Base-by-base conservation (phyloP, 1,140 invertebrate genomes). In the Polypedilum pembai region DNA sequence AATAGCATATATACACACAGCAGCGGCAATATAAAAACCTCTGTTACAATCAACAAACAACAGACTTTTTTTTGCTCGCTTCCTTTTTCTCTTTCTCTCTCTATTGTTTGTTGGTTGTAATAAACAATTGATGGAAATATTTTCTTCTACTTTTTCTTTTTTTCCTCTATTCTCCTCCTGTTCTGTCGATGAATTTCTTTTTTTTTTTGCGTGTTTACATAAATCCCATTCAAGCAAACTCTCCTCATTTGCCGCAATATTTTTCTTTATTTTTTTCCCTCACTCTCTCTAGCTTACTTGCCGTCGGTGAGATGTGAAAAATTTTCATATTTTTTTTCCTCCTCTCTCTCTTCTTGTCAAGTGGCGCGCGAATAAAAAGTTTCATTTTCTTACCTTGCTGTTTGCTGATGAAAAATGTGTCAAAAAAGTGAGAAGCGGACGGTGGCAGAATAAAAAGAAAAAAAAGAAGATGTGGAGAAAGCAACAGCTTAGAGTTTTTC, bases 1-100 rank as follows among this genome's bases (percentile, higher is more conserved):
- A 69, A n/a, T n/a, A 69, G 12, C 45, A 56, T n/a, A n/a, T n/a
- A n/a, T n/a, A 56, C 45, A 56, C 45, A 56, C 45, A 56, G 45
- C 45, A n/a, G 45, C 45, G 45, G 45, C 45, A 56, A 56, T 56
- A 45, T 45, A 45, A 45, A 45, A 45, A 45, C 41, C 41, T 45
- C 41, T 45, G 45, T 56, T 56, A 56, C 45, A 56, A 56, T 56
- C 45, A 56, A 56, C 45, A 56, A 56, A 56, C 45, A 56, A 56
- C 45, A 56, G 24, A 33, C 24, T 33, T 56, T 56, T 45, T 56
- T 56, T 56, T 15, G 45, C 45, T 56, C n/a, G 45, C 45, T 56
- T 56, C 45, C 45, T 56, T n/a, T 56, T 12, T 45, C 8, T 45
- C 41, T 56, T 15, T 12, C n/a, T 56, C 12, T 33, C 24, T 15